phyloP scores from a whole-genome alignment of 2,888 invertebrate species.

The Hedychridium roseum region DNA sequence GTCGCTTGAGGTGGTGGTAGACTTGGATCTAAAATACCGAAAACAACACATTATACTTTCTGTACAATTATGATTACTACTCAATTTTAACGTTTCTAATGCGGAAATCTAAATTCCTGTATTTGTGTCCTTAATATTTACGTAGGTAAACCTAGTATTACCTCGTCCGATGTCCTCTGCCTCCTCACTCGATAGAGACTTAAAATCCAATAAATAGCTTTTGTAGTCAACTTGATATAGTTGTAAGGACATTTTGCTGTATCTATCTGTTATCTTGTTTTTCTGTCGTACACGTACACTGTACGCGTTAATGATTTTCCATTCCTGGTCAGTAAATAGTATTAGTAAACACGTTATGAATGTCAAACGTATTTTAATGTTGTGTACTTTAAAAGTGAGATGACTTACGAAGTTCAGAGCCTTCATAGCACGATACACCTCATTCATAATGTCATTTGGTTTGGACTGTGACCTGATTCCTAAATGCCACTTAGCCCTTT shows the following conservation, averaged over 20 bases:
- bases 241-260: conserved; percentile 97
- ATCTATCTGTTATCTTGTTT: conserved; percentile 82
- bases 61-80: too few species aligned
- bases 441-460: conserved; percentile 99
- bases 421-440: conserved; percentile 99
- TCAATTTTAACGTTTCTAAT: too few species aligned
- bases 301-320: conserved; percentile 98
- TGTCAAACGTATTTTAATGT: neutral
- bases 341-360: neutral
- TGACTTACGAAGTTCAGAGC: conserved; percentile 84
- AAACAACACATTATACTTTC: too few species aligned
- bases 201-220: conserved; percentile 97
- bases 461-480: conserved; percentile 99
- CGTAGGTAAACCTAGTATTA: conserved; percentile 30
- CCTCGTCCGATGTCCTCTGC: conserved; percentile 65
- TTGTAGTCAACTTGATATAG: conserved; percentile 99
- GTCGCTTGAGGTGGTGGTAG: conserved; percentile 56
- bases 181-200: conserved; percentile 86
- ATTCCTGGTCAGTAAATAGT: conserved; percentile 71
- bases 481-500: conserved; percentile 98
- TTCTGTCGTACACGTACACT: conserved; percentile 94
- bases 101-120: too few species aligned
- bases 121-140: too few species aligned
- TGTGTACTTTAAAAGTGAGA: too few species aligned
- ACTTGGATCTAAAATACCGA: conserved; percentile 51